phyloP scores from a whole-genome alignment of 2,888 invertebrate species.

The Arge pagana region DNA sequence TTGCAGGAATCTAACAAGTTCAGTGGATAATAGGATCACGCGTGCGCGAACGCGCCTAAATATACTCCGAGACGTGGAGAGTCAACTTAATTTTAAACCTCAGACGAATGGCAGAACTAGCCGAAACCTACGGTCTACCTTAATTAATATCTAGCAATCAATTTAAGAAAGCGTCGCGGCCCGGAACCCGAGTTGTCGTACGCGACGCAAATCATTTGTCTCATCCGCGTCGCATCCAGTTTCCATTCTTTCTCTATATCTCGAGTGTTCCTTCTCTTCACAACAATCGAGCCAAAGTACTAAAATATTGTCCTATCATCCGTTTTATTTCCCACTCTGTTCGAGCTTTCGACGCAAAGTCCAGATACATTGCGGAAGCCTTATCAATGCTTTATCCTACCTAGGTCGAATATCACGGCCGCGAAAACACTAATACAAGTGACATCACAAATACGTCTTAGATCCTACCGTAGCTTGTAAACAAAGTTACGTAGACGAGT shows the following conservation, averaged over 20 bases:
- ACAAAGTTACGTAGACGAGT: too few species aligned
- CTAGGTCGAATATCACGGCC: background rate
- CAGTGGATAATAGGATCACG: conserved; percentile 50
- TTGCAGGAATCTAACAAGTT: conserved; percentile 43
- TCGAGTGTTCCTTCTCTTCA: background rate
- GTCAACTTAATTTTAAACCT: conserved; percentile 48
- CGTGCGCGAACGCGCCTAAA: conserved; percentile 53
- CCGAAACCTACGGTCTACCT: conserved; percentile 1
- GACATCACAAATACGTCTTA: too few species aligned
- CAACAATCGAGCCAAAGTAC: too few species aligned
- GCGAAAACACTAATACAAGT: background rate
- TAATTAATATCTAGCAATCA: conserved; percentile 17
- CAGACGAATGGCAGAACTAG: conserved; percentile 6
- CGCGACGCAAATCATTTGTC: too few species aligned
- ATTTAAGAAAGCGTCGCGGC: background rate
- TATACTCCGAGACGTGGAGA: conserved; percentile 51
- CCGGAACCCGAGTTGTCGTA: background rate
- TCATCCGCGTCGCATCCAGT: background rate
- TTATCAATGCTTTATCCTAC: conserved; percentile 2
- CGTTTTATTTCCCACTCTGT: background rate
- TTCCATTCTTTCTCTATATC: background rate
- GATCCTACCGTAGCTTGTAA: too few species aligned
- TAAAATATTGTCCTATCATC: too few species aligned
- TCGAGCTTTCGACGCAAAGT: background rate
- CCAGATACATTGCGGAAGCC: conserved; percentile 8